A percentile compares a stretch with the other conserved stretches of the same genome.
Conservation (phyloP, 2,888 invertebrate species). For the Ptilodon capucinus region DNA sequence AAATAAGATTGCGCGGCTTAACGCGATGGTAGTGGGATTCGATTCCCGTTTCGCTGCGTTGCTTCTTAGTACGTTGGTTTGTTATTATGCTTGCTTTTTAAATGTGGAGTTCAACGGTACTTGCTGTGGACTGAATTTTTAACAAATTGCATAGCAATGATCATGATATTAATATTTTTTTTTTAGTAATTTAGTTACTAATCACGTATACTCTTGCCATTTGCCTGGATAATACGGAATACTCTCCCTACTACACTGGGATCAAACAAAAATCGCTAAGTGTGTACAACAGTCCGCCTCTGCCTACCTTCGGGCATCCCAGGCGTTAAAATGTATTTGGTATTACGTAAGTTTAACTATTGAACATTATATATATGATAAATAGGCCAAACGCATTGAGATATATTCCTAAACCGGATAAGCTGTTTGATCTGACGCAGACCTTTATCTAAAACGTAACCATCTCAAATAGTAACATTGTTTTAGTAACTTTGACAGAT, state of each 20-base stretch:
- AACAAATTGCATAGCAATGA: too few species aligned
- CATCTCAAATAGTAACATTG: too few species aligned
- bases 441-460: neutral
- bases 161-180: too few species aligned
- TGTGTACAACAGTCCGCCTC: too few species aligned
- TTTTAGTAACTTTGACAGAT: too few species aligned
- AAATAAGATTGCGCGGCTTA: constrained; percentile 34
- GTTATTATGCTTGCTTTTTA: neutral
- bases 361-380: neutral
- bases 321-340: too few species aligned
- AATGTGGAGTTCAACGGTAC: neutral
- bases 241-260: too few species aligned
- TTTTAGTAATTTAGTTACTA: too few species aligned
- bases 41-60: neutral
- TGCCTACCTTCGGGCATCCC: too few species aligned
- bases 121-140: neutral
- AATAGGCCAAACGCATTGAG: neutral
- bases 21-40: constrained; percentile 22
- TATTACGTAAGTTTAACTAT: neutral
- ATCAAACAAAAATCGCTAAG: too few species aligned
- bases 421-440: neutral
- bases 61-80: neutral
- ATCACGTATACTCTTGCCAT: too few species aligned
- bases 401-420: neutral
- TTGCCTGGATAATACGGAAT: too few species aligned